Evolutionary conservation across 1,140 invertebrate species (phyloP).

Genomic region (Leptinotarsa lineolata): DNA sequence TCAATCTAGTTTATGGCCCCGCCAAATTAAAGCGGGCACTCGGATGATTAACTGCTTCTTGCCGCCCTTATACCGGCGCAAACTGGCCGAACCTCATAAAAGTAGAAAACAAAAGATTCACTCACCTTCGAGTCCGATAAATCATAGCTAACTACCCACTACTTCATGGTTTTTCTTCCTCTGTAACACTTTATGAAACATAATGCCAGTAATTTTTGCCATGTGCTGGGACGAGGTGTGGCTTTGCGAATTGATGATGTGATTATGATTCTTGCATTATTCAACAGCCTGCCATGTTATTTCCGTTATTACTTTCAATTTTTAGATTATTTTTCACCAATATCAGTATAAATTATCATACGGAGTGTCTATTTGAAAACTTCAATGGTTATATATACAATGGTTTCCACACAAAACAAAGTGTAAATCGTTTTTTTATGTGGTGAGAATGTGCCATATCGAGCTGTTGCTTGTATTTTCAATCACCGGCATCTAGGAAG

Average conservation of each 20-base stretch:
- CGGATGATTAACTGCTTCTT: conserved; percentile 47
- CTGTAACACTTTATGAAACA: conserved; percentile 13
- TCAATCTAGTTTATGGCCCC: conserved; percentile 50
- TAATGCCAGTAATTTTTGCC: conserved; percentile 9
- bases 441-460: no score
- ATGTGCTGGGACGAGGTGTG: neutral
- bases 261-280: neutral
- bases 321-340: no score
- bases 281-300: neutral
- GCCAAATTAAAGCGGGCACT: conserved; percentile 49
- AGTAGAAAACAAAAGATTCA: conserved; percentile 39
- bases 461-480: no score
- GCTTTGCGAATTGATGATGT: neutral
- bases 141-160: conserved; percentile 36
- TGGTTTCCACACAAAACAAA: no score
- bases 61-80: conserved; percentile 29
- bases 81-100: conserved; percentile 30
- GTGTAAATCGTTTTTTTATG: no score
- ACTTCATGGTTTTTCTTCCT: conserved; percentile 11
- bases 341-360: no score
- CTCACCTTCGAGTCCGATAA: conserved; percentile 37
- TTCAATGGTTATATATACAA: no score
- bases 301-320: no score
- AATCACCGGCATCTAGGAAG: no score
- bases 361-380: no score